Evolutionary conservation across 2,113 vertebrate species (phyloP).

Genomic region (Romanogobio albipinnatus): DNA sequence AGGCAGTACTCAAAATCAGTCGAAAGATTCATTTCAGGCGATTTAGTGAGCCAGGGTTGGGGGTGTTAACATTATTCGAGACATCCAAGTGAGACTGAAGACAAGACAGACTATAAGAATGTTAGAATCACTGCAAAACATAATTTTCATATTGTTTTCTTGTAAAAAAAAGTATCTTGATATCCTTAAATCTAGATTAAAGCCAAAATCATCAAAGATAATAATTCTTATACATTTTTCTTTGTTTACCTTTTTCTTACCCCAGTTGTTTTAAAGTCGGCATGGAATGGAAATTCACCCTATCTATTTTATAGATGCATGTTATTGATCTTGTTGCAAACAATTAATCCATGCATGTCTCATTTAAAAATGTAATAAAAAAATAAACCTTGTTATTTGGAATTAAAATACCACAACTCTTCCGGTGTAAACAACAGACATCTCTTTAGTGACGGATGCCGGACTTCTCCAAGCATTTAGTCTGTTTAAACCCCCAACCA

Average conservation of each 20-base stretch:
- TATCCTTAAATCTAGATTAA: background rate
- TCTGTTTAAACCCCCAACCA: background rate
- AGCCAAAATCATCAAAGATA: background rate
- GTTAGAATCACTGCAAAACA: background rate
- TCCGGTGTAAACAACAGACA: too few species aligned
- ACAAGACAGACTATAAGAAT: background rate
- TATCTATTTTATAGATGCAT: background rate
- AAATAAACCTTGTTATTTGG: too few species aligned
- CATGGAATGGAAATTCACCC: background rate
- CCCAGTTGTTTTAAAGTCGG: background rate
- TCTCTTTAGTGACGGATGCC: background rate
- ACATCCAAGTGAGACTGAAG: conserved; percentile 3
- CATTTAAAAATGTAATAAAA: too few species aligned
- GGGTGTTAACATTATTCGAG: background rate
- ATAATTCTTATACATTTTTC: background rate
- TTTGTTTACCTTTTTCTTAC: background rate
- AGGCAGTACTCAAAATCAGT: conserved; percentile 51
- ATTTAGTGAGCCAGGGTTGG: background rate
- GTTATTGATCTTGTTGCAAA: background rate
- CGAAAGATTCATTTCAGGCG: conserved; percentile 1
- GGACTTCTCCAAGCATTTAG: background rate
- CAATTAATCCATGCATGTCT: too few species aligned
- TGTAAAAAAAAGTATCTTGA: background rate
- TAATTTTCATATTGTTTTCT: background rate
- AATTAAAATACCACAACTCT: too few species aligned